Evolutionary conservation across 2,113 vertebrate species (phyloP).

Genomic region (Xiphophorus maculatus): DNA sequence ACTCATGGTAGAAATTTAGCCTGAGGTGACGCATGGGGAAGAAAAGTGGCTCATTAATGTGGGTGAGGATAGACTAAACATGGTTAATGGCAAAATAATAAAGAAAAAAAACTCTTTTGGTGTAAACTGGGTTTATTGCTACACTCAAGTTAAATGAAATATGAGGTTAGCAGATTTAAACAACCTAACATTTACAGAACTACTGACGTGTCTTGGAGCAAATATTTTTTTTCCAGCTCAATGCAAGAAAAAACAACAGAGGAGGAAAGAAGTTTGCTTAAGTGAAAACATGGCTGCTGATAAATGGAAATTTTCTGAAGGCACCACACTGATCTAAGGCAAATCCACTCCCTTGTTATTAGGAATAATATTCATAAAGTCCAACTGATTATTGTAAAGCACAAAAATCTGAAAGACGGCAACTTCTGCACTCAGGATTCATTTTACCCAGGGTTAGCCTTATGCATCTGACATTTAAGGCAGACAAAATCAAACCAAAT

Average conservation of each 20-base stretch:
- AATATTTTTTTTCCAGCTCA: constrained; percentile 13
- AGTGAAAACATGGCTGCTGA: constrained; percentile 26
- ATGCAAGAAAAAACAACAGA: constrained; percentile 8
- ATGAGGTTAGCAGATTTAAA: background rate
- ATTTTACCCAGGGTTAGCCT: background rate
- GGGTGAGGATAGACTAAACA: background rate
- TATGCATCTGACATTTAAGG: constrained; percentile 16
- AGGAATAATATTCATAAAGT: constrained; percentile 9
- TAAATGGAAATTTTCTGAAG: background rate
- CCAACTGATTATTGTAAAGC: constrained; percentile 7
- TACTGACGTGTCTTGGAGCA: constrained; percentile 35
- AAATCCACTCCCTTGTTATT: background rate
- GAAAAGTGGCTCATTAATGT: background rate
- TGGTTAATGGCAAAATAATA: background rate
- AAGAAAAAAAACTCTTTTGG: background rate
- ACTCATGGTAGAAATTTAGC: background rate
- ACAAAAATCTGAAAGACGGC: background rate
- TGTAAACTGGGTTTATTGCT: background rate
- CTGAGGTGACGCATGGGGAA: background rate
- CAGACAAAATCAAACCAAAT: constrained; percentile 11
- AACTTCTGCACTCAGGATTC: background rate
- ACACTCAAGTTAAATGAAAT: background rate
- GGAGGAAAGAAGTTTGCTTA: background rate
- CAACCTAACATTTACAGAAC: background rate
- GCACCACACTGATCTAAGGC: constrained; percentile 22